Evolutionary conservation across 1,140 invertebrate genomes (phyloP), one percentile per base, ranked within the genome.

Genomic region (Lepidurus couesii): DNA sequence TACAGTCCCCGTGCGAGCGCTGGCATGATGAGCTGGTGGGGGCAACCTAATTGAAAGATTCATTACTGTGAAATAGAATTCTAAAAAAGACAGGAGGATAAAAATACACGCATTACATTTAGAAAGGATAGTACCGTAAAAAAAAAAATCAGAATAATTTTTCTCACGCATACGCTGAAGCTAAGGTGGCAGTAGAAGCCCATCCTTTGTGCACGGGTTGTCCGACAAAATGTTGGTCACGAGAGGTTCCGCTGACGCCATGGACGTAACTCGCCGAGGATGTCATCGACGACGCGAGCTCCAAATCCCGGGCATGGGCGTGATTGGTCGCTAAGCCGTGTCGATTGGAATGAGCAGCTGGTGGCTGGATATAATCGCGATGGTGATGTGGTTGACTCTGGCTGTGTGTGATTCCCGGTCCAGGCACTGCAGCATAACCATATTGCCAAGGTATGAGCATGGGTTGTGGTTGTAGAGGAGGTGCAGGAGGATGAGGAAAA

Each of bases 11-110:
- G 92, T 92, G 82, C 91, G 92, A 82, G 91, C 91, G 85, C 85
- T 87, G 81, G 82, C 82, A 79, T 95, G 93, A 85, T 95, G 93
- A 45, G 93, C 93, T 80, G 93, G 93, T 11, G 93, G 93, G 78
- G 92, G 91, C 80, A 92, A 88, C 74, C 91, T 91, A 80, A 92
- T 89, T 88, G 84, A 87, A 84, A 79, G 84, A 84, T 21, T 82
- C 77, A 75, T 77, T 9, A 80, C 43, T 45, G 24, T 74, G 42
- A 78, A n/a, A 73, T 45, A 42, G 16, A 21, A 77, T 53, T 77
- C 26, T n/a, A 26, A 21, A 65, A 77, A 65, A 44, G 34, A 7
- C n/a, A 73, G 34, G 13, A 9, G 47, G 1, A 76, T 16, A 44
- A 44, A 73, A 53, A 8, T 34, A 42, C 42, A 34, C 34, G 34